A percentile compares a stretch with the other conserved stretches of the same genome.
Conservation (phyloP, 1,140 invertebrate genomes). For the Penaeus vannamei region DNA sequence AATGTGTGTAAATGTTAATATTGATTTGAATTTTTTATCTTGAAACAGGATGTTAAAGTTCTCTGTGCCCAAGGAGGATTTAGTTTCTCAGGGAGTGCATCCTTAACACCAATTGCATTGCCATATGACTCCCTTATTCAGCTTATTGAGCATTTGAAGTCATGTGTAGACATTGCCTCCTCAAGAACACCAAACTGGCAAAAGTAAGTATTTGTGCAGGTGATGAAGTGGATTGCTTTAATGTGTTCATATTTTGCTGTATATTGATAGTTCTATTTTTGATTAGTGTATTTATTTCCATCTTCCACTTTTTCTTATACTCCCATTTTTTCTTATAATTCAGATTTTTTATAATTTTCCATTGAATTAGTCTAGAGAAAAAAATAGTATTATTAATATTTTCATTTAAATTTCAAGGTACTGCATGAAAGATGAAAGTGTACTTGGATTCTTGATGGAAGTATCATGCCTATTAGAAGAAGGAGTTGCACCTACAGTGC, state of each 20-base stretch:
- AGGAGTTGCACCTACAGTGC: conserved; percentile 91
- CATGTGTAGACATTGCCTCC: conserved; percentile 92
- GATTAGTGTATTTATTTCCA: not conserved
- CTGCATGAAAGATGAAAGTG: conserved; percentile 81
- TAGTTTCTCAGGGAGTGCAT: conserved; percentile 70
- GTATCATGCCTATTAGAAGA: conserved; percentile 90
- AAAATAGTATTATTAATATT: no score
- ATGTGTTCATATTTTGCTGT: not conserved
- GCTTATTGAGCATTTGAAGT: conserved; percentile 94
- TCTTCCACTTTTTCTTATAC: not conserved
- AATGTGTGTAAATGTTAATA: no score
- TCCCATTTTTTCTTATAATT: not conserved
- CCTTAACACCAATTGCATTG: conserved; percentile 74
- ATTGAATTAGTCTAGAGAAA: no score
- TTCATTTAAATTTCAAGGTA: conserved; percentile 74
- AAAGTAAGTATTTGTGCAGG: conserved; percentile 68
- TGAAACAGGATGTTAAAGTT: conserved; percentile 74
- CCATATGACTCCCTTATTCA: conserved; percentile 92
- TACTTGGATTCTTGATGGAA: conserved; percentile 84
- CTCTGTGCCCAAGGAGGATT: conserved; percentile 78
- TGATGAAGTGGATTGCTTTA: no score
- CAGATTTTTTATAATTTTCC: not conserved
- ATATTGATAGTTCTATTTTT: conserved; percentile 6
- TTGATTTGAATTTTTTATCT: not conserved
- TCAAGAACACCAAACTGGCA: conserved; percentile 96